Evolutionary conservation across 2,113 vertebrate species (phyloP).

Genomic region (Brevimyrus niger): DNA sequence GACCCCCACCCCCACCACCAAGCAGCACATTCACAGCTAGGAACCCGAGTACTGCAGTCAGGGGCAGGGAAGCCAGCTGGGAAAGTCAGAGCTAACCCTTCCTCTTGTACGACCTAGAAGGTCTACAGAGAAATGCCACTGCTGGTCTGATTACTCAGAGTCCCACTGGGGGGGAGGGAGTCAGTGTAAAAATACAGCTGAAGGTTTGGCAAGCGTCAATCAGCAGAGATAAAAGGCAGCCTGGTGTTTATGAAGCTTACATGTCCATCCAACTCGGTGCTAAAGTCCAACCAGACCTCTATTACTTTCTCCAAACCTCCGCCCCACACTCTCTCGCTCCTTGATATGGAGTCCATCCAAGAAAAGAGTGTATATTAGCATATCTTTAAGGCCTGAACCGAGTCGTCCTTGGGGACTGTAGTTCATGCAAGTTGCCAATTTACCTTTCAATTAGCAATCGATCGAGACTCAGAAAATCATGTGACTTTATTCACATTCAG

Average conservation of each 20-base stretch:
- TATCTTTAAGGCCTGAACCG: background rate
- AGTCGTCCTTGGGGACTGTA: background rate
- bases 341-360: background rate
- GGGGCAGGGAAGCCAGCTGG: background rate
- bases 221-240: conserved; percentile 6
- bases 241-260: background rate
- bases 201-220: background rate
- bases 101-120: background rate
- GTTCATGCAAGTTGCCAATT: background rate
- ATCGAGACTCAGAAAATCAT: background rate
- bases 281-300: background rate
- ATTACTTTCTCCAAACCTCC: background rate
- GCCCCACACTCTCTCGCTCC: background rate
- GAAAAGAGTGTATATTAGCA: background rate
- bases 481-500: background rate
- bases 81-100: background rate
- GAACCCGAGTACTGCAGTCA: background rate
- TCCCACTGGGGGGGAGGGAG: background rate
- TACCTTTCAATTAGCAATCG: background rate
- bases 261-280: background rate
- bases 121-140: background rate
- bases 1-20: background rate
- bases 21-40: background rate
- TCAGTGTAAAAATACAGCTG: background rate
- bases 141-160: background rate